These are phyloP conservation scores for Julus scandinavius DNA, from an alignment of 2,888 invertebrate species.

Conservation along the genomic window DNA sequence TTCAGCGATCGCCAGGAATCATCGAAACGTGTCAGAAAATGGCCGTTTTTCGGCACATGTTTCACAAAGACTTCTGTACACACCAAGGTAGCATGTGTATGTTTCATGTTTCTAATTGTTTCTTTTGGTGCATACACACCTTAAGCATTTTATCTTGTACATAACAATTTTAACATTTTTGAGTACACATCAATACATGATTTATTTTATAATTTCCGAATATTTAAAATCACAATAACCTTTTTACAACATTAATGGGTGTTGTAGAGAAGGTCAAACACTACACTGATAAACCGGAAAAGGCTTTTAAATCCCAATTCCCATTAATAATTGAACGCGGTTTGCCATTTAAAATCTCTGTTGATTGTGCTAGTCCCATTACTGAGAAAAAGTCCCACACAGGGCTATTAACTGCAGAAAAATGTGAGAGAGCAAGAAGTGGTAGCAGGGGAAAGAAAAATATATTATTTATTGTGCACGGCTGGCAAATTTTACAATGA, in stretches of 20 bases:
- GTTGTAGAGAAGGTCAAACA: neutral
- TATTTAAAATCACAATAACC: too few relatives aligned
- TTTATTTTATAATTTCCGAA: too few relatives aligned
- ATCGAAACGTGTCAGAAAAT: too few relatives aligned
- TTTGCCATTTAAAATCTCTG: conserved; percentile 29
- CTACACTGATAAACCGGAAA: neutral
- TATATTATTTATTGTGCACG: conserved; percentile 13
- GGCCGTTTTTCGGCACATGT: too few relatives aligned
- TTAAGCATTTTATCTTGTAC: too few relatives aligned
- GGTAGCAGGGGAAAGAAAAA: neutral
- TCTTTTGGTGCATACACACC: too few relatives aligned
- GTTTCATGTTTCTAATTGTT: too few relatives aligned
- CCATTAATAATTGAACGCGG: conserved; percentile 37
- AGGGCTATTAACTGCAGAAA: conserved; percentile 41
- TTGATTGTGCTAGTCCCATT: conserved; percentile 2
- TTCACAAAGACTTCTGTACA: too few relatives aligned
- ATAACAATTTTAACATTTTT: too few relatives aligned
- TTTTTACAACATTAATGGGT: neutral
- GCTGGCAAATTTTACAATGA: conserved; percentile 36
- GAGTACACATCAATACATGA: too few relatives aligned
- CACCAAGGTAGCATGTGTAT: too few relatives aligned
- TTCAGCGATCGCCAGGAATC: too few relatives aligned
- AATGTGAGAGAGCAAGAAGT: conserved; percentile 22
- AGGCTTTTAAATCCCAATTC: neutral
- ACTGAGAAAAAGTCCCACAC: neutral